A percentile compares a stretch with the other conserved stretches of the same genome.
phyloP scores from a whole-genome alignment of 2,797 vertebrate species.

The Morelia viridis region DNA sequence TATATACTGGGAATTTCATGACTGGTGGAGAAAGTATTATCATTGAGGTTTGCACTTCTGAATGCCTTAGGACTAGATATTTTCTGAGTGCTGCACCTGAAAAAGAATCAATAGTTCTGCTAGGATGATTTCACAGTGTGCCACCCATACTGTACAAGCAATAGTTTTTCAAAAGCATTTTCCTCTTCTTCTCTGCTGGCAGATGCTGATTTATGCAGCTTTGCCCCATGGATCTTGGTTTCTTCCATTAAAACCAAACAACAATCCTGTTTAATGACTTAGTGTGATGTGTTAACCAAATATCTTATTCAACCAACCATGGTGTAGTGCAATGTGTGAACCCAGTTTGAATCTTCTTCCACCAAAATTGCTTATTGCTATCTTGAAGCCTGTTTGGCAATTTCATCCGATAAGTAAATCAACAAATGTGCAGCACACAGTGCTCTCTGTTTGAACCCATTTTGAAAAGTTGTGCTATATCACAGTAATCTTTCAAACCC shows the following conservation, averaged over 20 bases:
- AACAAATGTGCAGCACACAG: background rate
- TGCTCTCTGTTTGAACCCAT: background rate
- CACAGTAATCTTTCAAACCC: background rate
- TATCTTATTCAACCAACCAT: background rate
- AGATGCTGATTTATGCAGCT: background rate
- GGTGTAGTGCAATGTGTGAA: background rate
- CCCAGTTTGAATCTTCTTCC: background rate
- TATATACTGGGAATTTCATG: background rate
- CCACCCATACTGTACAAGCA: background rate
- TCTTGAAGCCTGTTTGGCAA: background rate
- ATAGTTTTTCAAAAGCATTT: slow-evolving; percentile 2
- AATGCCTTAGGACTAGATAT: background rate
- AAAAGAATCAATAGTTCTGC: background rate
- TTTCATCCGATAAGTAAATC: background rate
- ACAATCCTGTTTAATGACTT: background rate
- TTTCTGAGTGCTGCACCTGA: background rate
- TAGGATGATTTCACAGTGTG: background rate
- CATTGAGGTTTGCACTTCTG: background rate
- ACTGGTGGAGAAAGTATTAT: background rate
- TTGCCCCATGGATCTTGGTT: background rate
- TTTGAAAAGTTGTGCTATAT: background rate
- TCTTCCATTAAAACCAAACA: background rate
- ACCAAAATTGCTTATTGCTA: background rate
- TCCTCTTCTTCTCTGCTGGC: too few relatives aligned
- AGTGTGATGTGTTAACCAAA: background rate